Evolutionary conservation across 2,113 vertebrate species (phyloP), one percentile per base, ranked within the genome.

Genomic region (Ciconia stormi): DNA sequence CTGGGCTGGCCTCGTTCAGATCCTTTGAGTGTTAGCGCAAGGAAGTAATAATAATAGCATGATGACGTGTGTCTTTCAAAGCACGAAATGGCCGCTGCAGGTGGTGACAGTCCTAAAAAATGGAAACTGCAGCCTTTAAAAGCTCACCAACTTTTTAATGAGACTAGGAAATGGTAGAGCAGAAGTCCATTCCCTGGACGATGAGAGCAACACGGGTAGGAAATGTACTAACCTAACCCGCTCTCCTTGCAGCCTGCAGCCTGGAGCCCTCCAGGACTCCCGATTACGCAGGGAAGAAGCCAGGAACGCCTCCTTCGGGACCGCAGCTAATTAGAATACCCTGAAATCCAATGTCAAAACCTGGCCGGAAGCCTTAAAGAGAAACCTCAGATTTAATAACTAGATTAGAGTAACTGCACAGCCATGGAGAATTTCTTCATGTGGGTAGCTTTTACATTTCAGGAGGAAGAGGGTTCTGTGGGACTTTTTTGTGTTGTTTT

Each of bases 311-410:
- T 84, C 83, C 87, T 86, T 81, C 82, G 82, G 84, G 93, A 87
- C 16, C 6, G 9, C 16, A 50, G 73, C 50, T 93, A 96, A 95
- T 96, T 82, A 90, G 82, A 97, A 91, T 91, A 95, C 87, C 90
- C 90, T 3, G 0, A 97, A 97, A 96, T 94, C 88, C 87, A 87
- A 79, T 93, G 94, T 97, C 95, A 97, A 97, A 98, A 96, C 92
- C 95, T 97, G 97, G 76, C 94, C 21, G 3, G 80, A 94, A 93
- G 94, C 81, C 93, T 97, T 95, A 91, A 95, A 94, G 74, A 69
- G 70, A 93, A 96, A 91, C 38, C 49, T 83, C 7, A 2, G 23
- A 50, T 87, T 87, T 89, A 87, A 82, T 44, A 94, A 89, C 79
- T 77, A 3, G 21, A 74, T 69, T 87, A 78, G 42, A 58, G 78